phyloP scores from a whole-genome alignment of 64 coral and sea anemone species.

The Stylophora pistillata region DNA sequence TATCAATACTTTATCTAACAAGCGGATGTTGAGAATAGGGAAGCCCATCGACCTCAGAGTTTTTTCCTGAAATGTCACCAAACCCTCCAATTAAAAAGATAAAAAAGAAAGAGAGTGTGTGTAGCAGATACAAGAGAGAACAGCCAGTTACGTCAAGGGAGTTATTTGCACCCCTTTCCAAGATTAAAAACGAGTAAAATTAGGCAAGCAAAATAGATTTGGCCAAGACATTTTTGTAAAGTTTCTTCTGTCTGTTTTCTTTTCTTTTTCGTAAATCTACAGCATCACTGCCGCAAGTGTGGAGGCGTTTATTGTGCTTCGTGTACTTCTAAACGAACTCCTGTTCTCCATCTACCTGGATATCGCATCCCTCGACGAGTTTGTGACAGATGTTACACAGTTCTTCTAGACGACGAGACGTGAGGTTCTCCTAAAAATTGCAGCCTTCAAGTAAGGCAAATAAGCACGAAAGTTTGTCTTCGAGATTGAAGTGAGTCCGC shows the following conservation, averaged over 20 bases:
- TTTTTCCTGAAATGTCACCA: not conserved
- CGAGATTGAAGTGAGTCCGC: too few relatives aligned
- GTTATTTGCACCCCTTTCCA: too few relatives aligned
- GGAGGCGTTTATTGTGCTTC: slow-evolving; percentile 80
- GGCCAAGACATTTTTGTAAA: too few relatives aligned
- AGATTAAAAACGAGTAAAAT: too few relatives aligned
- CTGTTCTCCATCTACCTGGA: slow-evolving; percentile 62
- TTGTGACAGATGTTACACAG: slow-evolving; percentile 75
- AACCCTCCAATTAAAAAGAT: too few relatives aligned
- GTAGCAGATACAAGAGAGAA: too few relatives aligned
- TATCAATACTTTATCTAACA: not conserved
- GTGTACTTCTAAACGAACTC: slow-evolving; percentile 75
- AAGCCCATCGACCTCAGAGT: not conserved
- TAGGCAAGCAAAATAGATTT: too few relatives aligned
- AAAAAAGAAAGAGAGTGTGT: too few relatives aligned
- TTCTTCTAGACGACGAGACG: slow-evolving; percentile 55
- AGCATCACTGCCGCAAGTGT: slow-evolving; percentile 97
- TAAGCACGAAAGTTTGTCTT: too few relatives aligned
- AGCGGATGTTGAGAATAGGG: not conserved
- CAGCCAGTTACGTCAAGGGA: too few relatives aligned
- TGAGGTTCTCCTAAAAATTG: not conserved
- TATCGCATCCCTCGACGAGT: slow-evolving; percentile 64
- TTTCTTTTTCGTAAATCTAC: not conserved
- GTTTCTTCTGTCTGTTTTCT: not conserved
- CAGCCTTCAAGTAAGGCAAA: too few relatives aligned